phyloP scores from a whole-genome alignment of 64 coral and sea anemone genomes.

The Pachyseris speciosa region DNA sequence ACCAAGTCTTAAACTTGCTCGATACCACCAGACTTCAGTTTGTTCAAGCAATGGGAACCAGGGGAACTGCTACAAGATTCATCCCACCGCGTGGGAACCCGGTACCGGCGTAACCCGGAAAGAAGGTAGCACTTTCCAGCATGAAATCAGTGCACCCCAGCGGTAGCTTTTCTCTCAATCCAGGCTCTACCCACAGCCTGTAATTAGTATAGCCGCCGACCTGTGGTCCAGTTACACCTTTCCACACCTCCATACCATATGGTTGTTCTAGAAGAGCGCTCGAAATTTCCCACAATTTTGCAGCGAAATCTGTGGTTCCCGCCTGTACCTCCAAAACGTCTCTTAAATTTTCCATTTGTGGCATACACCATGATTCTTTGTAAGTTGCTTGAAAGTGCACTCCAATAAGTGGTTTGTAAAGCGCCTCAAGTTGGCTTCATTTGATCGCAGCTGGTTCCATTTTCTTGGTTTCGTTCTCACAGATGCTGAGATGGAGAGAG shows the following conservation, averaged over 20 bases:
- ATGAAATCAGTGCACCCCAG: not conserved
- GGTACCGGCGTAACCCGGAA: not conserved
- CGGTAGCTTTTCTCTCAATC: not conserved
- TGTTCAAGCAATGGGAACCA: not conserved
- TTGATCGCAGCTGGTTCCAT: not conserved
- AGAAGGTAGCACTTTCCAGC: not conserved
- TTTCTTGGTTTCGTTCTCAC: not conserved
- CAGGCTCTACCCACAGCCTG: slow-evolving; percentile 34
- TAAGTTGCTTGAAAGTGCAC: not conserved
- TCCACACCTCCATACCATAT: slow-evolving; percentile 9
- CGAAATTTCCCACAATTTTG: not conserved
- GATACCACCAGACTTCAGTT: too few species aligned
- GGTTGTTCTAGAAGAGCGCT: not conserved
- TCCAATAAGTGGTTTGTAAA: not conserved
- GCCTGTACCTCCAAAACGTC: not conserved
- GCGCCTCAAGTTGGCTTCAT: not conserved
- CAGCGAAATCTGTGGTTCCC: not conserved
- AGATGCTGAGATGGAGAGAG: too few species aligned
- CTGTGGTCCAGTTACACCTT: slow-evolving; percentile 42
- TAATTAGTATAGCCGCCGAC: not conserved
- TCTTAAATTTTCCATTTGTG: not conserved
- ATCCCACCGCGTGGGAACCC: slow-evolving; percentile 8
- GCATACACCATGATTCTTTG: not conserved
- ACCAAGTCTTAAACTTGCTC: too few species aligned
- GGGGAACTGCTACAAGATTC: not conserved